These are phyloP conservation scores for Phalera bucephala DNA, from an alignment of 2,888 invertebrate species.

Conservation along the genomic window DNA sequence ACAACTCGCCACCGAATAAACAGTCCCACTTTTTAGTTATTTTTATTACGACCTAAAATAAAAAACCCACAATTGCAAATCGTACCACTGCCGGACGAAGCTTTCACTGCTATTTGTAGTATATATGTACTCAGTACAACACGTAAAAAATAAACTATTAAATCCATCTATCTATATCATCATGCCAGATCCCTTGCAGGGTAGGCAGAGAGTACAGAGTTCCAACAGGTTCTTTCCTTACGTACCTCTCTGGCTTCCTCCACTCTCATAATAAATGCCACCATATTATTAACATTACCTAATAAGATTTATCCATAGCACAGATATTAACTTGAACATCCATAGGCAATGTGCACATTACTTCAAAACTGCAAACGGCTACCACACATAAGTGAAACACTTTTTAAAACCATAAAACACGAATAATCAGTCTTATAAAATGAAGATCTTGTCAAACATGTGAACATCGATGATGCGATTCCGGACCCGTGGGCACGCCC, in stretches of 20 bases:
- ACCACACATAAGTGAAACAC: slow-evolving; percentile 37
- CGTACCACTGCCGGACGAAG: slow-evolving; percentile 5
- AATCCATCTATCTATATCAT: no score
- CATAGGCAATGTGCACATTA: slow-evolving; percentile 18
- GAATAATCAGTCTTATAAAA: slow-evolving; percentile 36
- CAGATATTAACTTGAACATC: slow-evolving; percentile 27
- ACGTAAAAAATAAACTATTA: no score
- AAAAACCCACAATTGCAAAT: no score
- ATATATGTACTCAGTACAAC: no score
- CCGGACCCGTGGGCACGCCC: slow-evolving; percentile 65
- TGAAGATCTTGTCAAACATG: slow-evolving; percentile 44
- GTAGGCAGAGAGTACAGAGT: no score
- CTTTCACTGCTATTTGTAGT: no score
- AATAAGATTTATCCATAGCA: slow-evolving; percentile 6
- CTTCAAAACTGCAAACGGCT: slow-evolving; percentile 20
- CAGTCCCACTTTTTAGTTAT: slow-evolving; percentile 52
- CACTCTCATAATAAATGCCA: no score
- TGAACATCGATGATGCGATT: slow-evolving; percentile 44
- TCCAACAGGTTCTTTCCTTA: no score
- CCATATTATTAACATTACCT: not conserved
- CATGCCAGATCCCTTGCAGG: no score
- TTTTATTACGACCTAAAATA: no score
- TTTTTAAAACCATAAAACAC: slow-evolving; percentile 37
- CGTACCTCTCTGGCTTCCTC: no score
- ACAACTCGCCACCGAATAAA: slow-evolving; percentile 67